Percentiles rank a stretch among this genome's conserved stretches.
phyloP scores from a whole-genome alignment of 1,140 invertebrate species.

The Drosophila azteca region DNA sequence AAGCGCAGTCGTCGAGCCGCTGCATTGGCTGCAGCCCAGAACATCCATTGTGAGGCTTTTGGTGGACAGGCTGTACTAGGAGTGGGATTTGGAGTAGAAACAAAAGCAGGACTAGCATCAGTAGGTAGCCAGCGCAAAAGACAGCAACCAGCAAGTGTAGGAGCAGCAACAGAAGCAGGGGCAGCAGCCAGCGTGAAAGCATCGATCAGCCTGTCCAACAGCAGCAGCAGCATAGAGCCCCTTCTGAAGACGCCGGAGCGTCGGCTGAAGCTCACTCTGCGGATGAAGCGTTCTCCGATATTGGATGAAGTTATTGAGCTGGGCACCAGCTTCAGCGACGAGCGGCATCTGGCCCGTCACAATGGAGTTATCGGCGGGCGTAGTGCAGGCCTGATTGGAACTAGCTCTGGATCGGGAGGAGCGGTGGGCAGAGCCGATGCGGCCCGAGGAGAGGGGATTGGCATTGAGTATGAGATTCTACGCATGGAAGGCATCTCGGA shows the following conservation, averaged over 20 bases:
- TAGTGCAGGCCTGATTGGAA: slow-evolving; percentile 16
- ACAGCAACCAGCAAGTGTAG: not conserved
- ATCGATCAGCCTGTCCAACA: slow-evolving; percentile 1
- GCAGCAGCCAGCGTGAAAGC: not conserved
- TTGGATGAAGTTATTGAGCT: slow-evolving; percentile 93
- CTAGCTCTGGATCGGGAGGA: not conserved
- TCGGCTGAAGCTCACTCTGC: slow-evolving; percentile 90
- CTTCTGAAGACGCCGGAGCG: slow-evolving; percentile 85
- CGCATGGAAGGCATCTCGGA: slow-evolving; percentile 91
- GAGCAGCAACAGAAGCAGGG: not conserved
- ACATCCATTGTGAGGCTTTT: slow-evolving; percentile 60
- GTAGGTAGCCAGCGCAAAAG: slow-evolving; percentile 19
- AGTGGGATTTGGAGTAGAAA: slow-evolving; percentile 8
- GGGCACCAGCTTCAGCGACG: slow-evolving; percentile 88
- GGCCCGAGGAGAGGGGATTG: slow-evolving; percentile 28
- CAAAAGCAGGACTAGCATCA: slow-evolving; percentile 4
- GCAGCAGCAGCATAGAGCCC: slow-evolving; percentile 60
- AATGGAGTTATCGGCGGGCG: slow-evolving; percentile 41
- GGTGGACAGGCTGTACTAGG: slow-evolving; percentile 26
- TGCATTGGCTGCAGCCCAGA: slow-evolving; percentile 57
- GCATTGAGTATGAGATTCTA: slow-evolving; percentile 91
- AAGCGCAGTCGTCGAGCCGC: slow-evolving; percentile 67
- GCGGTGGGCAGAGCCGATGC: not conserved
- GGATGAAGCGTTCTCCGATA: slow-evolving; percentile 91
- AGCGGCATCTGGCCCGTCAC: slow-evolving; percentile 52